Evolutionary conservation across 2,113 vertebrate genomes (phyloP).

Genomic region (Cyprinodon tularosa): DNA sequence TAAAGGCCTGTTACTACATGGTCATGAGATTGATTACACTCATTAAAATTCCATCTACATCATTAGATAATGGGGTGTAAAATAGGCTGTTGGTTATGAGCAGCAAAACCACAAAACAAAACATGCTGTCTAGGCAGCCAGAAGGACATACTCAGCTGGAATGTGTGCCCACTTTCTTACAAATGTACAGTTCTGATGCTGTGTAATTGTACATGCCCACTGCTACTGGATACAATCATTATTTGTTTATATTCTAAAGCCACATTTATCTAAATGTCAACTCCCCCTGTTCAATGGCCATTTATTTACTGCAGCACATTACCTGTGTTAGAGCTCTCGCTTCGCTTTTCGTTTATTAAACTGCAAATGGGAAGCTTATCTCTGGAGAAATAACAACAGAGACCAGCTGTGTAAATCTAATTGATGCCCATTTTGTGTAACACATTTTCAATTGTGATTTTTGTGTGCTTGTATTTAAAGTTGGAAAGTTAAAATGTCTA

Average conservation of each 20-base stretch:
- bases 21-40: constrained; percentile 14
- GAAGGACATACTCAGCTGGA: not conserved
- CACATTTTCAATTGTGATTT: constrained; percentile 1
- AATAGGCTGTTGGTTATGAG: constrained; percentile 13
- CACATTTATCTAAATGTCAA: constrained; percentile 45
- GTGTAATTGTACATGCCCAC: not conserved
- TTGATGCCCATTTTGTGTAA: not conserved
- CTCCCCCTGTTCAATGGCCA: constrained; percentile 15
- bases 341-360: constrained; percentile 20
- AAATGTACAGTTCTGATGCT: constrained; percentile 9
- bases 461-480: constrained; percentile 19
- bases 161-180: not conserved
- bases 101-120: not conserved
- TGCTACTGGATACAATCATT: constrained; percentile 23
- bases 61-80: constrained; percentile 14
- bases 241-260: constrained; percentile 17
- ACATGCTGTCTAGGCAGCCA: not conserved
- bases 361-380: constrained; percentile 39
- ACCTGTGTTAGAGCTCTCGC: constrained; percentile 1
- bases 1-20: not conserved
- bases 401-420: constrained; percentile 13
- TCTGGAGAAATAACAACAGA: constrained; percentile 35
- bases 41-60: constrained; percentile 22
- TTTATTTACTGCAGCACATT: constrained; percentile 17
- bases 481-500: not conserved